Conservation (phyloP, 2,797 vertebrate genomes). For the Scleropages formosus region DNA sequence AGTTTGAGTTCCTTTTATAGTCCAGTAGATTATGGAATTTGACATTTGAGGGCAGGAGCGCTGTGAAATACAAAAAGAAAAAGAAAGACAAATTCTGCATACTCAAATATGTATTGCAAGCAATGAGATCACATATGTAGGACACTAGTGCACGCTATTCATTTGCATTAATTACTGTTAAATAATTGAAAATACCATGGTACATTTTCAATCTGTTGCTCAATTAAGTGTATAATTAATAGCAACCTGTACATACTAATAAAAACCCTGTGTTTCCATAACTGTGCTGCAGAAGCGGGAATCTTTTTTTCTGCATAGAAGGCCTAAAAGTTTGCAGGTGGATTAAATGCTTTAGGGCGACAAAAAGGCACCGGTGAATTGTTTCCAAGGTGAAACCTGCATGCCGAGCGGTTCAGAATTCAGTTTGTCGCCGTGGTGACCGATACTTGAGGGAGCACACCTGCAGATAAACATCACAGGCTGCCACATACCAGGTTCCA, state of each 20-base stretch:
- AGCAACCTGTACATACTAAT: background rate
- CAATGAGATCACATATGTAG: background rate
- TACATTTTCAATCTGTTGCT: background rate
- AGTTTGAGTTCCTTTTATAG: too few relatives aligned
- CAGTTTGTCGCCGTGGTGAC: background rate
- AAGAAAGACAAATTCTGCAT: too few relatives aligned
- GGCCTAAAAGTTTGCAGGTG: constrained; percentile 10
- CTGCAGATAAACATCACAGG: background rate
- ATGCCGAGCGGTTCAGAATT: background rate
- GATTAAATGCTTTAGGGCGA: constrained; percentile 13
- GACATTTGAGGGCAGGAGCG: too few relatives aligned
- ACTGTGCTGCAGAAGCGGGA: background rate
- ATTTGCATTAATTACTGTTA: background rate
- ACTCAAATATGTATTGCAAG: too few relatives aligned
- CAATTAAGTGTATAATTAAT: background rate
- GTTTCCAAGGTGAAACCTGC: constrained; percentile 4
- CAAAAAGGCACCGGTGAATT: background rate
- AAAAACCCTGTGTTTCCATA: background rate
- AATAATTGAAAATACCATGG: background rate
- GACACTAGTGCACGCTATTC: background rate
- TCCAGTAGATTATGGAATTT: too few relatives aligned
- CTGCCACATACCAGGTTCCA: background rate
- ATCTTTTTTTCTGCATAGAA: background rate
- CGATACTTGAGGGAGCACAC: background rate
- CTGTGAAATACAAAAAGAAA: too few relatives aligned